Conservation (phyloP, 2,888 invertebrate genomes). For the Digitonthophagus gazella region DNA sequence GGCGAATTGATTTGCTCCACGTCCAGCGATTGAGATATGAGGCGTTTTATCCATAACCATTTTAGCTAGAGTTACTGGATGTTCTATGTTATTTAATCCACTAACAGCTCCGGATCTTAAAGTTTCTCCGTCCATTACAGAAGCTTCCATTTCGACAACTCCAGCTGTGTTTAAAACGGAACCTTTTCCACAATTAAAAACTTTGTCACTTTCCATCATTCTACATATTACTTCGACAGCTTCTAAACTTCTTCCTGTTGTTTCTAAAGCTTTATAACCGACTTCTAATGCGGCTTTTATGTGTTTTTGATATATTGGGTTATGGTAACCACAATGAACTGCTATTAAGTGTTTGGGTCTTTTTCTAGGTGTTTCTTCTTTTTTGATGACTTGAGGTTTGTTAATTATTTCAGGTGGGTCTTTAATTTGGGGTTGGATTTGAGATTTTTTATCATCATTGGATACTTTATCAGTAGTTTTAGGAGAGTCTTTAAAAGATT, state of each 20-base stretch:
- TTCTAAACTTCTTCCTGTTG: not conserved
- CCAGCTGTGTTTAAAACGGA: not conserved
- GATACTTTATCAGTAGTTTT: no score
- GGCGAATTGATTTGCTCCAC: slow-evolving; percentile 1
- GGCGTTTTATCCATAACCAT: slow-evolving; percentile 6
- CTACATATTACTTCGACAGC: not conserved
- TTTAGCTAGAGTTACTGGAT: not conserved
- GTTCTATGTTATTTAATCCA: slow-evolving; percentile 9
- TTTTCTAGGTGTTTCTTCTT: not conserved
- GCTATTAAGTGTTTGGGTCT: slow-evolving; percentile 6
- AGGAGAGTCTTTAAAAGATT: no score
- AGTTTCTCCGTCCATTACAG: slow-evolving; percentile 2
- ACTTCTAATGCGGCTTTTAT: not conserved
- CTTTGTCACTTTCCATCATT: not conserved
- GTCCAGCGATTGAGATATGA: not conserved
- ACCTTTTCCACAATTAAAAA: not conserved
- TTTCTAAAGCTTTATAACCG: slow-evolving; percentile 6
- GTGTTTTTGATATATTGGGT: not conserved
- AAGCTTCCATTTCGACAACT: slow-evolving; percentile 9
- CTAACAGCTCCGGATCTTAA: slow-evolving; percentile 6
- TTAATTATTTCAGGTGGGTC: no score
- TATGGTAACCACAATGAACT: not conserved
- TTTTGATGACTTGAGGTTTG: no score
- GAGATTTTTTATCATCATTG: no score
- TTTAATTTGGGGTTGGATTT: no score